Evolutionary conservation across 2,888 invertebrate species (phyloP), one percentile per base, ranked within the genome.

Genomic region (Pammene aurita): DNA sequence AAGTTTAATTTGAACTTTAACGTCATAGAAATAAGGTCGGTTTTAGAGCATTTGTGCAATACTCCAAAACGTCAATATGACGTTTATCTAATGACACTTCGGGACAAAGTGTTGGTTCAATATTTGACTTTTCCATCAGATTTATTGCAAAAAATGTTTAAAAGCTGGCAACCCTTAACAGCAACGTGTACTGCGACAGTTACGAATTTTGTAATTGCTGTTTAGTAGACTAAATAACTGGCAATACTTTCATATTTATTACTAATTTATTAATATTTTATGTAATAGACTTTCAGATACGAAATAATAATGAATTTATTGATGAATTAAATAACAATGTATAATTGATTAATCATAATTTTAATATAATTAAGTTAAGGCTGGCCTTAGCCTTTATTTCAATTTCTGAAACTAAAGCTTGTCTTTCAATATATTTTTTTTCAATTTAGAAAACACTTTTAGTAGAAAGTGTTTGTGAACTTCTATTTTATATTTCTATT

Each of bases 401-500:
- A 55, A 64, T 62, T 55, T 70, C 68, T 58, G 35, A 52, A 50
- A 46, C 62, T 62, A 7, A 44, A 61, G 62, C 65, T 66, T 64
- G 42, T 72, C 72, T 74, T 71, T 65, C n/a, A 54, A n/a, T 54
- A 44, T 64, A 65, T 56, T 26, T 2, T 26, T 26, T 78, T 71
- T 75, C 61, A 61, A 67, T 57, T 70, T 76, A 73, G 82, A 82
- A 86, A 83, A 76, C 75, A 75, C 88, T 88, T 89, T 88, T 80
- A 72, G 71, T 79, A 78, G 76, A 82, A 89, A 89, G 88, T 82
- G 78, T 84, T 87, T 87, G 78, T 80, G 77, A 75, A 76, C 74
- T 70, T 66, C 78, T 67, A 60, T 62, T 62, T 67, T 26, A 62
- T 44, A 50, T 78, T 75, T 71, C 72, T 70, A 67, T 74, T 65